A percentile compares a stretch with the other conserved stretches of the same genome.
Evolutionary conservation across 2,113 vertebrate genomes (phyloP).

Genomic region (Jacana jacana): DNA sequence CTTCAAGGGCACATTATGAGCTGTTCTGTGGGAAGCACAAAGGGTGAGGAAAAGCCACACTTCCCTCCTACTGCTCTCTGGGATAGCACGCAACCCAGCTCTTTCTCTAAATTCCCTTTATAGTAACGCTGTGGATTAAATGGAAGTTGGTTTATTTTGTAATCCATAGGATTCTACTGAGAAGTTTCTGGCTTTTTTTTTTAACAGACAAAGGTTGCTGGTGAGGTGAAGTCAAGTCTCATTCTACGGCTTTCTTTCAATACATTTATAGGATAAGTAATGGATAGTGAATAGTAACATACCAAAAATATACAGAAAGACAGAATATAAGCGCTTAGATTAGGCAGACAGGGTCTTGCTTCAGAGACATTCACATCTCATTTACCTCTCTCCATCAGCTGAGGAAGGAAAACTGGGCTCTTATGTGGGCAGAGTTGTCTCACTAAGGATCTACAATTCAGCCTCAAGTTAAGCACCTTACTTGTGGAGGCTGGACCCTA

Average conservation of each 20-base stretch:
- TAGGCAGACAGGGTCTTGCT: rapidly evolving
- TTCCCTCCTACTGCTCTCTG: background rate
- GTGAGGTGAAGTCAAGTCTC: background rate
- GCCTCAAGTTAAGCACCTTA: background rate
- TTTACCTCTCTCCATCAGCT: background rate
- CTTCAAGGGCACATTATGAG: background rate
- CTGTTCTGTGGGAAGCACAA: background rate
- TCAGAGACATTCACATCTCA: background rate
- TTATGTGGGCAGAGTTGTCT: background rate
- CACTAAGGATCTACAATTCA: background rate
- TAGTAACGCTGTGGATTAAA: background rate
- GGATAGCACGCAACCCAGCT: background rate
- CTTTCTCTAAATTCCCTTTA: background rate
- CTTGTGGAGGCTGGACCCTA: background rate
- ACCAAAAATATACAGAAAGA: background rate
- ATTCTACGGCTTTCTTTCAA: background rate
- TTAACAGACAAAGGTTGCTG: background rate
- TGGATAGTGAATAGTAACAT: background rate
- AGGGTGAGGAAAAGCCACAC: background rate
- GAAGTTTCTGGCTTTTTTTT: background rate
- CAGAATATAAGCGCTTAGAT: background rate
- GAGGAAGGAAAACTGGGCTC: background rate
- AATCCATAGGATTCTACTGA: background rate
- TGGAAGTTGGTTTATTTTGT: background rate
- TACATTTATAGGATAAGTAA: background rate